Evolutionary conservation across 2,888 invertebrate genomes (phyloP).

Genomic region (Steinernema carpocapsae): DNA sequence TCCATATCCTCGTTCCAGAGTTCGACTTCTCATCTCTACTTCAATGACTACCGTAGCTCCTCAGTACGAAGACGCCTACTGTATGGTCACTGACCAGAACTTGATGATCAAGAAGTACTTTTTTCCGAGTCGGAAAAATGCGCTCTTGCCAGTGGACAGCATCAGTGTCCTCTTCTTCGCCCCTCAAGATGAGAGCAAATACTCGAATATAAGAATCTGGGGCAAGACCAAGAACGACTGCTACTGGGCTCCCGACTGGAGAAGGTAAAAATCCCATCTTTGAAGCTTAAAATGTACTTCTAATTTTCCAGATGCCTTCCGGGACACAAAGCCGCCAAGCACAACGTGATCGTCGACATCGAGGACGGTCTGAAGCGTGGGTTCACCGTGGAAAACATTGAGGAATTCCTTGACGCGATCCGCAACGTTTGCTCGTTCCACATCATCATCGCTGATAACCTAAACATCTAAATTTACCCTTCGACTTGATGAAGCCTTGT

Average conservation of each 20-base stretch:
- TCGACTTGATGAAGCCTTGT: no score
- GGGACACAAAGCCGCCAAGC: slow-evolving; percentile 47
- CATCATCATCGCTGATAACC: slow-evolving; percentile 53
- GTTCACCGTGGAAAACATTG: slow-evolving; percentile 49
- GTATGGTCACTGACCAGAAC: slow-evolving; percentile 46
- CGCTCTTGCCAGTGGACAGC: slow-evolving; percentile 42
- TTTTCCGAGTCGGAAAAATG: slow-evolving; percentile 51
- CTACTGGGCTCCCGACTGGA: slow-evolving; percentile 51
- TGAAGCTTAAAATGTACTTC: neutral
- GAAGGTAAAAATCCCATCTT: slow-evolving; percentile 44
- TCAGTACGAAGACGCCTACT: slow-evolving; percentile 51
- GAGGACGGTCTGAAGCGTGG: slow-evolving; percentile 52
- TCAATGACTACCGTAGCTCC: neutral
- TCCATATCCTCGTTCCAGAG: neutral
- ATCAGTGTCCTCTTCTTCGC: slow-evolving; percentile 53
- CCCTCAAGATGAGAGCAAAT: slow-evolving; percentile 45
- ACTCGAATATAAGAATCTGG: slow-evolving; percentile 47
- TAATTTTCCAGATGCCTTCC: slow-evolving; percentile 47
- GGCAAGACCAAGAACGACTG: slow-evolving; percentile 44
- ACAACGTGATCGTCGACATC: slow-evolving; percentile 50
- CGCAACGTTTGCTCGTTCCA: slow-evolving; percentile 46
- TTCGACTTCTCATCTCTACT: neutral
- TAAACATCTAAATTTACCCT: slow-evolving; percentile 40
- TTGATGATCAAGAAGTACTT: slow-evolving; percentile 52
- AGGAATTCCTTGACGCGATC: slow-evolving; percentile 44